These are phyloP conservation scores for Sitta carolinensis DNA, from an alignment of 2,797 vertebrate species.

Conservation along the genomic window DNA sequence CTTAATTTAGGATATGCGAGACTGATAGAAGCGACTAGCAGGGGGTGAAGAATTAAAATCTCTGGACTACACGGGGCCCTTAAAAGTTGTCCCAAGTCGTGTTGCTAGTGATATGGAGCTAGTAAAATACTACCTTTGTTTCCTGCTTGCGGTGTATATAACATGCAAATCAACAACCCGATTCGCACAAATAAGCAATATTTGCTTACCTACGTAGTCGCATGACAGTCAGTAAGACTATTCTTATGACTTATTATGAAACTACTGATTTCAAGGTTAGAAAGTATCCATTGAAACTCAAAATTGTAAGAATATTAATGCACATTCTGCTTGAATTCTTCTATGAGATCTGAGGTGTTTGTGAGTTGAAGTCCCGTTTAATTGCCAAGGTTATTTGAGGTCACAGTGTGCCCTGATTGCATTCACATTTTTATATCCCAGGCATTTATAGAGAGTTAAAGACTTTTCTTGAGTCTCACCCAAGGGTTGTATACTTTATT, in stretches of 20 bases:
- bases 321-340: background rate
- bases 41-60: background rate
- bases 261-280: background rate
- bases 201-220: background rate
- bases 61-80: background rate
- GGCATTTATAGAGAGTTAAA: background rate
- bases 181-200: background rate
- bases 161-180: background rate
- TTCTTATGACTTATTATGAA: background rate
- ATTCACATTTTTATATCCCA: background rate
- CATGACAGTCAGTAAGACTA: background rate
- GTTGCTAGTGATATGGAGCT: background rate
- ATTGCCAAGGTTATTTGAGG: background rate
- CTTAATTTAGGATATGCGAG: background rate
- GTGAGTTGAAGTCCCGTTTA: background rate
- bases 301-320: background rate
- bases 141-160: background rate
- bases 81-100: accelerated
- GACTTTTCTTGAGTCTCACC: background rate
- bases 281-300: background rate
- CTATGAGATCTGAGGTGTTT: background rate
- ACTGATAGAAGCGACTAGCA: background rate
- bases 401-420: background rate
- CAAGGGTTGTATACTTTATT: background rate
- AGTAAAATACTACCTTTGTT: background rate